phyloP scores from a whole-genome alignment of 2,888 invertebrate species.

The Allolobophora icterica region DNA sequence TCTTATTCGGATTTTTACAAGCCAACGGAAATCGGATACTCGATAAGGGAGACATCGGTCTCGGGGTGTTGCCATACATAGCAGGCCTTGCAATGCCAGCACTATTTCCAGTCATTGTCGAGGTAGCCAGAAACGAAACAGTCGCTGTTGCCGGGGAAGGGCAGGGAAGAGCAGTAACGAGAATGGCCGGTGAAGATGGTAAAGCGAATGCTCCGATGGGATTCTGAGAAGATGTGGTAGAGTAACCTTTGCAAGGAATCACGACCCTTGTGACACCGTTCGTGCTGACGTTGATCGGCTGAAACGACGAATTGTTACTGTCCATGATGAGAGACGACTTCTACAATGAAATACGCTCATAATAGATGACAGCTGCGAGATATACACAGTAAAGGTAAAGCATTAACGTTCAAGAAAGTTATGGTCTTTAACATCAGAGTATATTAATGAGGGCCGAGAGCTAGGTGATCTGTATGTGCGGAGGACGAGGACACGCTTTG shows the following conservation, averaged over 20 bases:
- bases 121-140: not conserved
- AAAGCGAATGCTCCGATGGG: not conserved
- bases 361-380: not conserved
- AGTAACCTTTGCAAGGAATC: not conserved
- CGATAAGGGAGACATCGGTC: not conserved
- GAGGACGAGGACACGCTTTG: no score
- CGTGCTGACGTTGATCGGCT: conserved; percentile 10
- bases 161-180: not conserved
- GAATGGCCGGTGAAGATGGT: not conserved
- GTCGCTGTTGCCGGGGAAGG: not conserved
- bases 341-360: not conserved
- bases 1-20: not conserved
- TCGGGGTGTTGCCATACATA: not conserved
- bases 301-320: not conserved
- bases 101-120: not conserved
- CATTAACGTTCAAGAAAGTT: not conserved
- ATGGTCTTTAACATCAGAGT: not conserved
- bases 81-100: not conserved
- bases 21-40: not conserved
- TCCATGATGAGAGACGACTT: not conserved
- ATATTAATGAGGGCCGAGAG: not conserved
- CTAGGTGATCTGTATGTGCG: no score
- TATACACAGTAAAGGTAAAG: not conserved
- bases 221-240: not conserved
- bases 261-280: not conserved